Conservation (phyloP, 2,888 invertebrate species). For the Leucania comma region DNA sequence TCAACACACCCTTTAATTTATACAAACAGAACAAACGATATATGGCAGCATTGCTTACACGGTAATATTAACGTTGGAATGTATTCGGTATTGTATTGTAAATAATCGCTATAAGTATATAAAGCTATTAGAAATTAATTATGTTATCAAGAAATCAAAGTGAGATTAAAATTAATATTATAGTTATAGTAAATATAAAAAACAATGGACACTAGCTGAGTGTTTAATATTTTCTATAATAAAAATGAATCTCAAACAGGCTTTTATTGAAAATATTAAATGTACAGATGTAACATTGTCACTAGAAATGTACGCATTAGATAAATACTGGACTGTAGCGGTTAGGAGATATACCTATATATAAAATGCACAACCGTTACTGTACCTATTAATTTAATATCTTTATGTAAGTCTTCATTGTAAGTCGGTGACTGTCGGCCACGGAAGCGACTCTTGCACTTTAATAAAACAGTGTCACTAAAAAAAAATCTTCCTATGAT, state of each 20-base stretch:
- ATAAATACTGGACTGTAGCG: slow-evolving; percentile 77
- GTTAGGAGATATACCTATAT: slow-evolving; percentile 75
- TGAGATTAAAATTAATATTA: slow-evolving; percentile 88
- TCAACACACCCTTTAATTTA: slow-evolving; percentile 12
- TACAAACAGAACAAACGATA: slow-evolving; percentile 53
- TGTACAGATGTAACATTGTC: slow-evolving; percentile 76
- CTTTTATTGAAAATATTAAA: slow-evolving; percentile 76
- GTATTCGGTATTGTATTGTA: slow-evolving; percentile 81
- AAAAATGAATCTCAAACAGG: slow-evolving; percentile 79
- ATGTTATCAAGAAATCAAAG: slow-evolving; percentile 87
- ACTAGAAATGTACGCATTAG: slow-evolving; percentile 80
- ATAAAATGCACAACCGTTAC: slow-evolving; percentile 82
- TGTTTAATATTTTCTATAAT: slow-evolving; percentile 79
- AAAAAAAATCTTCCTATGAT: too few species aligned
- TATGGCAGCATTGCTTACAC: slow-evolving; percentile 74
- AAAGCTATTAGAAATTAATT: slow-evolving; percentile 85
- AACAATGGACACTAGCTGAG: slow-evolving; percentile 72
- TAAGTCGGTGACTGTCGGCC: slow-evolving; percentile 56
- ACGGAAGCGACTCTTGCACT: slow-evolving; percentile 35
- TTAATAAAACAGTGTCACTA: slow-evolving; percentile 19
- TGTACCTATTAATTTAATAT: slow-evolving; percentile 71
- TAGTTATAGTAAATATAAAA: slow-evolving; percentile 76
- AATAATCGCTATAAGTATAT: slow-evolving; percentile 86
- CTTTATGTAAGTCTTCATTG: slow-evolving; percentile 75
- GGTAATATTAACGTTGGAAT: slow-evolving; percentile 70